Conservation (phyloP, 53 echinoderm and acorn worm genomes). For the Echinometra lucunter region DNA sequence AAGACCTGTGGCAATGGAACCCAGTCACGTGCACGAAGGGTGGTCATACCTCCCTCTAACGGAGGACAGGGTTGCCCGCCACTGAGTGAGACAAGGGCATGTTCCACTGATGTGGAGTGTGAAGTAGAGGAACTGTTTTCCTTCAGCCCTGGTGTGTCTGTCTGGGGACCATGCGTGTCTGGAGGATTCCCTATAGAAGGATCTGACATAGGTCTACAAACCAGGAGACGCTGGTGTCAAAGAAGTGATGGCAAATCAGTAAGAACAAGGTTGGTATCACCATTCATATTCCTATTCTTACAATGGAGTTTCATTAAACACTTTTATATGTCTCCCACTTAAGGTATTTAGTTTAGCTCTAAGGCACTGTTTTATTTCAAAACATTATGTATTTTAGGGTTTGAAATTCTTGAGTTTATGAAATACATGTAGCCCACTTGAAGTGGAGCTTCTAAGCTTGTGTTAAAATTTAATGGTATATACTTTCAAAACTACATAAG, state of each 20-base stretch:
- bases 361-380: too few relatives aligned
- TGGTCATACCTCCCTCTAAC: constrained; percentile 82
- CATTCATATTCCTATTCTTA: neutral
- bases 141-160: constrained; percentile 76
- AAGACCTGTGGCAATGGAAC: constrained; percentile 97
- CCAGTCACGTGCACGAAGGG: constrained; percentile 80
- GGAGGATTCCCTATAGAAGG: constrained; percentile 56
- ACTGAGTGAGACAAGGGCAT: constrained; percentile 80
- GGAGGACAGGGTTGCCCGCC: constrained; percentile 81
- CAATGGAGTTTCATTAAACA: too few relatives aligned
- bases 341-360: too few relatives aligned
- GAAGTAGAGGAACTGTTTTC: constrained; percentile 66
- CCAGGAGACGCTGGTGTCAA: constrained; percentile 76
- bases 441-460: neutral
- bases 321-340: too few relatives aligned
- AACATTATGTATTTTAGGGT: too few relatives aligned
- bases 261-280: constrained; percentile 58
- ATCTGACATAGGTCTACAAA: constrained; percentile 75
- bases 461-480: neutral
- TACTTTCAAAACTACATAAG: neutral
- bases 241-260: constrained; percentile 81
- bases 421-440: too few relatives aligned
- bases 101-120: constrained; percentile 67
- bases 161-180: constrained; percentile 79
- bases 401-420: too few relatives aligned